Evolutionary conservation across 2,113 vertebrate genomes (phyloP).

Genomic region (Sebastes schlegelii): DNA sequence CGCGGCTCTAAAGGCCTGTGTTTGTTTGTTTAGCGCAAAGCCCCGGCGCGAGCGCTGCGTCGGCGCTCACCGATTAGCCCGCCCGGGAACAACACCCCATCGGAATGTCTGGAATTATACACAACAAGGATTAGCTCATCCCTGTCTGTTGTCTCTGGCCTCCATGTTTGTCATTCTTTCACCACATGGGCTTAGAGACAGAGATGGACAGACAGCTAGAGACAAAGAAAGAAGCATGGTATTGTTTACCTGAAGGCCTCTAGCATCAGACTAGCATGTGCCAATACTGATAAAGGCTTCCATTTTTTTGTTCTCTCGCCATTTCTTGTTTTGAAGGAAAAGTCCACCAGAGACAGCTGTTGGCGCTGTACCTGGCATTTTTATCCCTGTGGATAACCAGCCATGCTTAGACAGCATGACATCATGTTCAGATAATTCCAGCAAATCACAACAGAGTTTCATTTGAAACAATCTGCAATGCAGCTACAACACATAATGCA

Average conservation of each 20-base stretch:
- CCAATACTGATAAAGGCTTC: neutral
- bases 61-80: slow-evolving; percentile 63
- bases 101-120: slow-evolving; percentile 83
- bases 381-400: slow-evolving; percentile 43
- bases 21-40: slow-evolving; percentile 74
- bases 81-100: slow-evolving; percentile 69
- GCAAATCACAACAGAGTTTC: slow-evolving; percentile 15
- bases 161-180: slow-evolving; percentile 74
- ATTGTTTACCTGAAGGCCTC: slow-evolving; percentile 21
- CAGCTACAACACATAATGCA: neutral
- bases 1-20: slow-evolving; percentile 22
- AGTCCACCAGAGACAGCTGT: slow-evolving; percentile 44
- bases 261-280: neutral
- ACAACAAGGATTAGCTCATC: slow-evolving; percentile 83
- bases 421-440: slow-evolving; percentile 59
- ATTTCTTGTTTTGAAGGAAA: slow-evolving; percentile 23
- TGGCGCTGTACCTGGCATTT: slow-evolving; percentile 42
- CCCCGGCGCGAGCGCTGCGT: slow-evolving; percentile 55
- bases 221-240: slow-evolving; percentile 12
- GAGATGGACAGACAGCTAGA: slow-evolving; percentile 48
- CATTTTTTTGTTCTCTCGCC: neutral
- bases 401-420: slow-evolving; percentile 63
- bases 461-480: slow-evolving; percentile 20
- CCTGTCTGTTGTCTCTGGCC: slow-evolving; percentile 78
- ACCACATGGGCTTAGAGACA: slow-evolving; percentile 53